Base-by-base conservation (phyloP, 2,797 vertebrate genomes). In the Sebastes steindachneri region DNA sequence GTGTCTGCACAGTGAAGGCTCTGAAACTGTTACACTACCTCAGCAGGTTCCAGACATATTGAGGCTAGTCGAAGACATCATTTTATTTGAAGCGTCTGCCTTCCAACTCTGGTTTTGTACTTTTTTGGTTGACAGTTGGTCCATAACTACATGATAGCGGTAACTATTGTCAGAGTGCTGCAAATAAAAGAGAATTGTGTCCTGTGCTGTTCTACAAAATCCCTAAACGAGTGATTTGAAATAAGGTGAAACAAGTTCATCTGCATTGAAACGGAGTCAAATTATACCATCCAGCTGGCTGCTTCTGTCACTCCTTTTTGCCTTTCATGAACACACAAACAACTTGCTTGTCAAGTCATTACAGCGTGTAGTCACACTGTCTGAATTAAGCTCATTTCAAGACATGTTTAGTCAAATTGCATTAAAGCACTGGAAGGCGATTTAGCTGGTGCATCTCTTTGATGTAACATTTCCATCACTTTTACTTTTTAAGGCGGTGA, bases 31-130 rank as follows among this genome's bases (percentile, higher is more conserved):
- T 82, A 23, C 41, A 54, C 82, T 25, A 83, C 73, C 75, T 87
- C 88, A 88, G 85, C 86, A 84, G 48, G 59, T 85, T 88, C 85
- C 77, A 88, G 87, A 89, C 80, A 69, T 70, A 86, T 85, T 86
- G 86, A 85, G 87, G 86, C 68, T 83, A 77, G 60, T 57, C 51
- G 75, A 66, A 80, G 67, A 79, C 68, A 21, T 75, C 0, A 57
- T 87, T 88, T 78, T 74, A 79, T 89, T 80, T 83, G 68, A 88
- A 84, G 73, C 45, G 23, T 57, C 63, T 78, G 70, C n/a, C 68
- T 81, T 76, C 70, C 69, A 71, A 54, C 62, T 79, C 1, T 65
- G 35, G 68, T 85, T 83, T 84, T 79, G 65, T 69, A 69, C 69
- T 68, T 84, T 79, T 79, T 73, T 73, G 33, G 2, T 70, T 74